phyloP scores from a whole-genome alignment of 2,113 vertebrate species.

The Dipodomys stephensi region DNA sequence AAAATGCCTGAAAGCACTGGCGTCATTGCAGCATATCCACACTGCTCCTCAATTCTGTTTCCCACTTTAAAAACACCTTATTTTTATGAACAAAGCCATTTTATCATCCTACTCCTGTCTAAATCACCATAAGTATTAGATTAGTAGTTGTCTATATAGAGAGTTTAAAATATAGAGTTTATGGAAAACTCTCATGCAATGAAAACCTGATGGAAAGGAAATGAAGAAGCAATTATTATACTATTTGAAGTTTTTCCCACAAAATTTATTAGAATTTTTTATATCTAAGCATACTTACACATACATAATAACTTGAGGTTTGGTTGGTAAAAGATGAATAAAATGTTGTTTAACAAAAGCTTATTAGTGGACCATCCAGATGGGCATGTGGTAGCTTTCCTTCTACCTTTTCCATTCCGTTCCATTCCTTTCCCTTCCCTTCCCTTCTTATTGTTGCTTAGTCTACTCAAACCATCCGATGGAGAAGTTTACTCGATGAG shows the following conservation, averaged over 20 bases:
- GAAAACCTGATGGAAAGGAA: conserved; percentile 22
- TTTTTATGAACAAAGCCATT: conserved; percentile 34
- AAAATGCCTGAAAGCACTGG: conserved; percentile 45
- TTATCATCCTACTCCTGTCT: not conserved
- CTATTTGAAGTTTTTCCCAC: not conserved
- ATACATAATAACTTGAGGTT: not conserved
- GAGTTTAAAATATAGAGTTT: conserved; percentile 18
- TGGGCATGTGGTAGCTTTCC: not conserved
- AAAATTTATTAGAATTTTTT: not conserved
- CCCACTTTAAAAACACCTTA: not conserved
- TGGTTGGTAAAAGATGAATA: not conserved
- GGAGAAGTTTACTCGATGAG: not conserved
- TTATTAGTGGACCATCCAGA: not conserved
- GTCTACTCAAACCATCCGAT: not conserved
- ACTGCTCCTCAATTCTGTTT: conserved; percentile 19
- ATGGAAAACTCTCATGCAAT: not conserved
- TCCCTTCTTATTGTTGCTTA: not conserved
- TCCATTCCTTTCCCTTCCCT: no score
- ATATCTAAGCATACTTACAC: not conserved
- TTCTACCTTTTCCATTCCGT: no score
- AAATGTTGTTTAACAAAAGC: not conserved
- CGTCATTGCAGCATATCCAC: conserved; percentile 26
- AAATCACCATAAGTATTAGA: not conserved
- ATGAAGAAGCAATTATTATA: not conserved
- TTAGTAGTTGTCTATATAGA: conserved; percentile 41